These are phyloP conservation scores for Drosophila murphyi DNA, from an alignment of 1,140 invertebrate genomes.

Conservation along the genomic window DNA sequence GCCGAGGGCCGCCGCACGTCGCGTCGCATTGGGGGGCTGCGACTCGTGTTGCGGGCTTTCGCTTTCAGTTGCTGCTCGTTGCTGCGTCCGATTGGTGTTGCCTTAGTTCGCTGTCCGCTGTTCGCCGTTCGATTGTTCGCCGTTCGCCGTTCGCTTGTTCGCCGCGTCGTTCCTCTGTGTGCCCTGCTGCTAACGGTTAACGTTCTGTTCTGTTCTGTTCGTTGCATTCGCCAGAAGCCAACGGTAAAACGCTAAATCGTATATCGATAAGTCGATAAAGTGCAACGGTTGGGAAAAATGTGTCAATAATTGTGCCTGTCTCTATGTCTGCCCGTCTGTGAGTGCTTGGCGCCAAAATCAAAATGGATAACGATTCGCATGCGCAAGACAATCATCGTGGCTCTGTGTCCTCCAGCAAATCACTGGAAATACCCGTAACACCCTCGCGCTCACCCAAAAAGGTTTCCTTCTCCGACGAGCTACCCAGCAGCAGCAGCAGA, in stretches of 20 bases:
- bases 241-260: conserved; percentile 36
- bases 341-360: conserved; percentile 8
- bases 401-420: conserved; percentile 78
- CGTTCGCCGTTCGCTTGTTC: conserved; percentile 36
- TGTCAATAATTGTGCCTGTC: conserved; percentile 15
- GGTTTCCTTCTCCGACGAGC: conserved; percentile 80
- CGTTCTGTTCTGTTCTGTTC: neutral
- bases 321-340: conserved; percentile 11
- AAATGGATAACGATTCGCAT: conserved; percentile 58
- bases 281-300: conserved; percentile 3
- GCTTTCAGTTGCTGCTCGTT: conserved; percentile 81
- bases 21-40: conserved; percentile 47
- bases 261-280: conserved; percentile 26
- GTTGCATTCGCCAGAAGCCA: conserved; percentile 5
- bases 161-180: conserved; percentile 15
- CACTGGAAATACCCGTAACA: conserved; percentile 73
- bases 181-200: neutral
- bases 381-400: conserved; percentile 72
- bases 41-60: conserved; percentile 67
- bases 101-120: conserved; percentile 47
- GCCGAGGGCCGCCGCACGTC: conserved; percentile 60
- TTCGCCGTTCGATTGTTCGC: conserved; percentile 54
- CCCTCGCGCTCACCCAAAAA: conserved; percentile 82
- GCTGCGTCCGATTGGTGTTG: conserved; percentile 76
- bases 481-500: conserved; percentile 46